Percentiles rank a stretch among this genome's conserved stretches.
Conservation (phyloP, 2,888 invertebrate species). For the Drosophila ustulata region DNA sequence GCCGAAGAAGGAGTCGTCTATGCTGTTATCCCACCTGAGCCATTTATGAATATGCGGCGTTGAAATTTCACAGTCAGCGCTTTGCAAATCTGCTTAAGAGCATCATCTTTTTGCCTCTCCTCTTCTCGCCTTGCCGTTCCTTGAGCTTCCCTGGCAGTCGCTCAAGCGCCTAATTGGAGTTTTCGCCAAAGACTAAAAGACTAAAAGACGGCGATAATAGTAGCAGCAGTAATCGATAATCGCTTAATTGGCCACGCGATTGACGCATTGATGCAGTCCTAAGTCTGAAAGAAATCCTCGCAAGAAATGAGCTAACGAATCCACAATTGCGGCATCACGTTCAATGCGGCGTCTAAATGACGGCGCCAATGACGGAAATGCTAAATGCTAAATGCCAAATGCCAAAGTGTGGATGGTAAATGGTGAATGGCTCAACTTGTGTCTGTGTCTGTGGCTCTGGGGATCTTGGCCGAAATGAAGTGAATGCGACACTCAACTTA, state of each 20-base stretch:
- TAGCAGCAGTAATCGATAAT: conserved; percentile 61
- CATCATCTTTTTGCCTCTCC: neutral
- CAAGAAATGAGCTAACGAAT: conserved; percentile 24
- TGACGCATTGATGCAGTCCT: conserved; percentile 51
- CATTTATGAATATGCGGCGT: conserved; percentile 66
- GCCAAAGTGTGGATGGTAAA: conserved; percentile 14
- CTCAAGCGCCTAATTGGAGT: conserved; percentile 71
- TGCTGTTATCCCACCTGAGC: conserved; percentile 42
- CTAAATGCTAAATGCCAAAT: conserved; percentile 24
- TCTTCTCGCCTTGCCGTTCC: neutral
- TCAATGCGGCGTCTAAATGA: conserved; percentile 16
- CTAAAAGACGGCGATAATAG: neutral
- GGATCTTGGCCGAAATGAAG: conserved; percentile 12
- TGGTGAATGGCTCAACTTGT: conserved; percentile 24
- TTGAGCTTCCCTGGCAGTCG: conserved; percentile 24
- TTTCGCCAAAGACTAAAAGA: conserved; percentile 25
- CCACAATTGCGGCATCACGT: conserved; percentile 43
- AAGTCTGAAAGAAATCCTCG: neutral
- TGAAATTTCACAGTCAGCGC: conserved; percentile 69
- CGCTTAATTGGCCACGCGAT: conserved; percentile 66
- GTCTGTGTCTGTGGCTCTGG: neutral
- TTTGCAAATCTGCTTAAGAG: conserved; percentile 56
- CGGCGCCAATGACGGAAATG: conserved; percentile 25
- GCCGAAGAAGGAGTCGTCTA: neutral
- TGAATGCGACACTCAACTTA: conserved; percentile 5